Evolutionary conservation across 2,797 vertebrate species (phyloP).

Genomic region (Neoniphon sammara): DNA sequence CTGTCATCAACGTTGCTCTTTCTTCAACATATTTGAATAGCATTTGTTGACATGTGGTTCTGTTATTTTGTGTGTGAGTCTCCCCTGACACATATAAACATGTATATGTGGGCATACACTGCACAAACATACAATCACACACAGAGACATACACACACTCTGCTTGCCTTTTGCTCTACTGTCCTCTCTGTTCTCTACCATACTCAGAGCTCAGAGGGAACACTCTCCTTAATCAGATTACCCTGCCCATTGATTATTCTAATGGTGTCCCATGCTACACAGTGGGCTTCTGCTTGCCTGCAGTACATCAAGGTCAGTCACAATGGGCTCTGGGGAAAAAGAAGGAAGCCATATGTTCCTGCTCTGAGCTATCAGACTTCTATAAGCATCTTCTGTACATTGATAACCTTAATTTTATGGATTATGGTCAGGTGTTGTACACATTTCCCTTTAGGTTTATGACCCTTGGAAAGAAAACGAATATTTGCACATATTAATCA

Average conservation of each 20-base stretch:
- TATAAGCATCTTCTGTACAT: constrained; percentile 4
- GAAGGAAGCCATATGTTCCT: constrained; percentile 30
- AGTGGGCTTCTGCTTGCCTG: constrained; percentile 29
- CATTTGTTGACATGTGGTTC: not conserved
- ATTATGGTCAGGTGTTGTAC: not conserved
- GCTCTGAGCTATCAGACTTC: not conserved
- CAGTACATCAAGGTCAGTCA: constrained; percentile 58
- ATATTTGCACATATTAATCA: not conserved
- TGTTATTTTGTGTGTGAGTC: not conserved
- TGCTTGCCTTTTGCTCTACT: not conserved
- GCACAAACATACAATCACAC: not conserved
- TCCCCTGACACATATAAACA: constrained; percentile 12
- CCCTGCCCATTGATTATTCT: constrained; percentile 77
- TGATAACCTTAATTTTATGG: not conserved
- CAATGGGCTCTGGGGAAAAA: constrained; percentile 45
- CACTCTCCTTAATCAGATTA: constrained; percentile 83
- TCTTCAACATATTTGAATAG: not conserved
- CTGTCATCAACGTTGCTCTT: not conserved
- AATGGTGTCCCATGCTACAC: constrained; percentile 67
- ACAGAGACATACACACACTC: constrained; percentile 5
- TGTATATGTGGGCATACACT: constrained; percentile 9
- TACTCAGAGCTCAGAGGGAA: constrained; percentile 53
- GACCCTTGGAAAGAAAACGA: not conserved
- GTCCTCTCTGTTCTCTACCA: constrained; percentile 34
- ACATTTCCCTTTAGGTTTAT: not conserved